Evolutionary conservation across 2,113 vertebrate genomes (phyloP).

Genomic region (cat (Felis catus)): F.catus_Fca126_mat1.0 CM031427.1:38785501-38786000

Average conservation of each 20-base stretch:
- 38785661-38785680: not conserved
- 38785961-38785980: not conserved
- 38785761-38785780: not conserved
- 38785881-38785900: not conserved
- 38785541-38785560: not conserved
- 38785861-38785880: not conserved
- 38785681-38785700: not conserved
- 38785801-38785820: fast-evolving
- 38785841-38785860: not conserved
- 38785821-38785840: too few relatives aligned
- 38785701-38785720: not conserved
- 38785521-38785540: not conserved
- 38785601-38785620: too few relatives aligned
- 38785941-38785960: not conserved
- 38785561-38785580: not conserved
- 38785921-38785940: too few relatives aligned
- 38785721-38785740: too few relatives aligned
- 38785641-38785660: not conserved
- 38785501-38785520: not conserved
- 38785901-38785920: too few relatives aligned
- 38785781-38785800: not conserved
- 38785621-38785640: not conserved
- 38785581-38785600: not conserved
- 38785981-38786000: not conserved
- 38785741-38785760: not conserved